Base-by-base conservation (phyloP, 1,140 invertebrate genomes). In the Drosophila pachea region DNA sequence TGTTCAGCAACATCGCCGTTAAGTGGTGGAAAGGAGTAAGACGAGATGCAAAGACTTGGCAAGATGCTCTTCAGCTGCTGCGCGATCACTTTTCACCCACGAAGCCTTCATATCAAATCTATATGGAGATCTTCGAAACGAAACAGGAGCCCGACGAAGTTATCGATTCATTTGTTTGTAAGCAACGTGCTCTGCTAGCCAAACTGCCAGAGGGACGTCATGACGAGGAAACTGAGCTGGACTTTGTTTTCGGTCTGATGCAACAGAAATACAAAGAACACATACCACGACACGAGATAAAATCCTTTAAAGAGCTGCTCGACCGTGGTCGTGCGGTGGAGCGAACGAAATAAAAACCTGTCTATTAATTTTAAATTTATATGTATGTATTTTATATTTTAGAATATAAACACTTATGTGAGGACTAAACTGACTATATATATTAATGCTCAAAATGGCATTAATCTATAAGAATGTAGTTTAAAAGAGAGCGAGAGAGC, bases 1-100 rank as follows among this genome's bases (percentile, higher is more conserved):
- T 88, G 4, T 77, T 89, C n/a, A 61, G 52, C 9, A 62, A 54
- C 31, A 60, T 74, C n/a, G 88, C 88, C 5, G 59, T 76, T 5
- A 64, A 64, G 4, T 89, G 88, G 88, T 89, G 88, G 88, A 81
- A 84, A 54, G 88, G 88, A 16, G 87, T 89, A 22, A 68, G 81
- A 5, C 74, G 84, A 2, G 74, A 89, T 42, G 87, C 69, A 1
- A 71, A 76, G 42, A 86, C 76, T 8, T 89, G 88, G 88, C 5
- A 56, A 7, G 73, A 69, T 7, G 88, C 82, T 38, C 50, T 89
- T 7, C 54, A 70, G 22, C 22, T 81, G n/a, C 63, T 89, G 6
- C 75, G 84, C 0, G 75, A 86, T 16, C 78, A 89, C 33, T 89
- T 89, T 38, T 87, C 87, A 4, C 87, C 87, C 38, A 79, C 87